Conservation (phyloP, 2,113 vertebrate species). For the Myanophis thanlyinensis region DNA sequence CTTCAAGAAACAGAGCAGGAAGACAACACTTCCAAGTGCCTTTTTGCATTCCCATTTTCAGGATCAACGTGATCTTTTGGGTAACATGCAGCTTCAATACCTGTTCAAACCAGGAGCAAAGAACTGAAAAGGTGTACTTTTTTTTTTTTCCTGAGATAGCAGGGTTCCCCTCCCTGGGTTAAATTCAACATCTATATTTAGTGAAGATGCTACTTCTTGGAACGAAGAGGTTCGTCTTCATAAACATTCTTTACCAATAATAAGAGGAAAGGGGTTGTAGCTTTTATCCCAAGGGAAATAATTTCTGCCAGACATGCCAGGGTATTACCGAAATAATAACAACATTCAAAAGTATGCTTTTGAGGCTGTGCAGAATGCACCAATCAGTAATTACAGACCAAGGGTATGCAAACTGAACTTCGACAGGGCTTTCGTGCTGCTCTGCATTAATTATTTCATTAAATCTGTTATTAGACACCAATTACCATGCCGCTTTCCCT, state of each 20-base stretch:
- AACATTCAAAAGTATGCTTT: not conserved
- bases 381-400: not conserved
- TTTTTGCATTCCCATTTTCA: not conserved
- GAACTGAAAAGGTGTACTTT: not conserved
- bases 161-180: not conserved
- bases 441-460: not conserved
- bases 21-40: not conserved
- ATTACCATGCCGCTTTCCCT: not conserved
- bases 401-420: not conserved
- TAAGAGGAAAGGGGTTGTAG: not conserved
- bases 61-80: fast-evolving
- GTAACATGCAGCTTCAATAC: not conserved
- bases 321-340: not conserved
- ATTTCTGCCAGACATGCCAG: not conserved
- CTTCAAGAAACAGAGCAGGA: not conserved
- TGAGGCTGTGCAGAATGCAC: not conserved
- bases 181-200: slow-evolving; percentile 16
- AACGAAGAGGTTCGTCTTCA: not conserved
- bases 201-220: not conserved
- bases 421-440: not conserved
- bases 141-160: slow-evolving; percentile 19
- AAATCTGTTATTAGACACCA: not conserved
- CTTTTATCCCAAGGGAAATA: not conserved
- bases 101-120: not conserved
- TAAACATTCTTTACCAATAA: not conserved